These are phyloP conservation scores for Hyposmocoma kahamanoa DNA, from an alignment of 1,140 invertebrate genomes.

Conservation along the genomic window DNA sequence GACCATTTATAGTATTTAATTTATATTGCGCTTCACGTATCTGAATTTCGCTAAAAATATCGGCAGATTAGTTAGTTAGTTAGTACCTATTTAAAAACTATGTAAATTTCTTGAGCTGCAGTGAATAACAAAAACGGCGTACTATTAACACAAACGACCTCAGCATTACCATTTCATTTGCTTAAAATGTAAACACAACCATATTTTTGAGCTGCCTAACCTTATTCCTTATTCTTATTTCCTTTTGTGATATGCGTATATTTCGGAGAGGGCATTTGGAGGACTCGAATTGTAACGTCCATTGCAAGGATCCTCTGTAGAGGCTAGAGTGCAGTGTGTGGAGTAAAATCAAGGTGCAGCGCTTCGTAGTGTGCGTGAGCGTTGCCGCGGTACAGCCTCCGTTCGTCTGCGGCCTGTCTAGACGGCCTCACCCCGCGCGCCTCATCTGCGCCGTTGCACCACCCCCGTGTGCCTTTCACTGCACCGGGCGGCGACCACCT, in stretches of 20 bases:
- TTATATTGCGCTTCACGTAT: too few species aligned
- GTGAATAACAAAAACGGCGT: too few species aligned
- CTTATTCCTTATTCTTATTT: too few species aligned
- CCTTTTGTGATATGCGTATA: background rate
- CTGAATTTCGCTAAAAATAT: too few species aligned
- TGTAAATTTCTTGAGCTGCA: too few species aligned
- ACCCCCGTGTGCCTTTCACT: slow-evolving; percentile 36
- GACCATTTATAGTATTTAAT: too few species aligned
- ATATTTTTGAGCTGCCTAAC: too few species aligned
- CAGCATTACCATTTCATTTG: too few species aligned
- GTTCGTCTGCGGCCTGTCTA: slow-evolving; percentile 69
- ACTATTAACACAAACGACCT: too few species aligned
- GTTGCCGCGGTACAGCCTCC: slow-evolving; percentile 63
- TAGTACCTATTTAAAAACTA: too few species aligned
- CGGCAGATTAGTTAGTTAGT: too few species aligned
- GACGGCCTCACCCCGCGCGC: slow-evolving; percentile 34
- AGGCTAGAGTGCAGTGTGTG: slow-evolving; percentile 21
- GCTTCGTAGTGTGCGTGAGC: slow-evolving; percentile 38
- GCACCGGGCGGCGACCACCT: slow-evolving; percentile 17
- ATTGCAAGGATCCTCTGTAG: slow-evolving; percentile 6
- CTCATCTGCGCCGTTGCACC: slow-evolving; percentile 19
- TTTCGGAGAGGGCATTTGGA: background rate
- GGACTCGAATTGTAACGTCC: slow-evolving; percentile 26
- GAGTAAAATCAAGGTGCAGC: slow-evolving; percentile 43
- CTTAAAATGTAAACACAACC: too few species aligned